Percentiles rank a stretch among this genome's conserved stretches.
Conservation (phyloP, 2,797 vertebrate species). For the Syncerus caffer region DNA sequence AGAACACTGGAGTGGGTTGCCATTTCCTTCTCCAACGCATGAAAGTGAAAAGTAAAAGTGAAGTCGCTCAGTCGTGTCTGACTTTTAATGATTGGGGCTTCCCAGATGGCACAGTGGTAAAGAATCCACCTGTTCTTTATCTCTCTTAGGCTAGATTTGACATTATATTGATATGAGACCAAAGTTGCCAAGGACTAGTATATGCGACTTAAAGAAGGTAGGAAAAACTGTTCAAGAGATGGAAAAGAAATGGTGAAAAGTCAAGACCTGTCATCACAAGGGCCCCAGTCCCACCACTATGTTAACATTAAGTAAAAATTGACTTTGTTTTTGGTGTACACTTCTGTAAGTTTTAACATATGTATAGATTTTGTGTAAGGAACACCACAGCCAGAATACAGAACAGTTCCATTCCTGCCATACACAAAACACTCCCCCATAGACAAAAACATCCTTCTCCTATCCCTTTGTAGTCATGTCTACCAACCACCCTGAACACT, state of each 20-base stretch:
- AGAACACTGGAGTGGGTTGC: no score
- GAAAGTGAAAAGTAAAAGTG: no score
- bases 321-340: neutral
- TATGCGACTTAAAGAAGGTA: neutral
- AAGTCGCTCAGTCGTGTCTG: no score
- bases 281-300: neutral
- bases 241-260: neutral
- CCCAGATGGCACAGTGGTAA: neutral
- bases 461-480: neutral
- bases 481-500: neutral
- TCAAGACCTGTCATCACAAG: neutral
- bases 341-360: neutral
- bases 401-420: neutral
- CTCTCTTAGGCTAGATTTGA: neutral
- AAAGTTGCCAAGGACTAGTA: neutral
- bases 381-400: neutral
- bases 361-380: neutral
- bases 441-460: neutral
- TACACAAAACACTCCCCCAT: neutral
- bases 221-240: neutral
- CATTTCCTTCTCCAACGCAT: no score
- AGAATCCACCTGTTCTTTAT: neutral
- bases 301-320: neutral
- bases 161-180: neutral
- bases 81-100: neutral